A percentile compares a stretch with the other conserved stretches of the same genome.
Conservation (phyloP, 2,113 vertebrate genomes). For the Leiothrix lutea region DNA sequence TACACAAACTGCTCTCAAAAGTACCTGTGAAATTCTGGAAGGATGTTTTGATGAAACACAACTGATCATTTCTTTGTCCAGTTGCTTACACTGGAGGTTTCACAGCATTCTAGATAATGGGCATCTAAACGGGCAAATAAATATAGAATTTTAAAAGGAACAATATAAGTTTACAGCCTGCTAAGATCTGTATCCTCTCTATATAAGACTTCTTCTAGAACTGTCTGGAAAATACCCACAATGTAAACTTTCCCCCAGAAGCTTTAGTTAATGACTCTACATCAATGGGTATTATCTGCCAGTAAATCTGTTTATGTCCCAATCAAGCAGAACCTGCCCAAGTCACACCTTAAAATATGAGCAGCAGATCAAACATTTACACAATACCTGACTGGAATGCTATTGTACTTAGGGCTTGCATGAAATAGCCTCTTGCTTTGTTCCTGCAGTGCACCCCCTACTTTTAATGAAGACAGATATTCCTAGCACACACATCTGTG, state of each 20-base stretch:
- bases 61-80: background rate
- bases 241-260: background rate
- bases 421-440: background rate
- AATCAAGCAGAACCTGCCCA: background rate
- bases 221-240: background rate
- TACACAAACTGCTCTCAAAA: background rate
- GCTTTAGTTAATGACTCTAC: background rate
- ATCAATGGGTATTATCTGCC: background rate
- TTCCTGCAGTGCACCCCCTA: background rate
- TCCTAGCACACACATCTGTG: background rate
- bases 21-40: background rate
- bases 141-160: background rate
- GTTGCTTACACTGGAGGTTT: background rate
- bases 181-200: background rate
- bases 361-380: slow-evolving; percentile 13
- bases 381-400: background rate
- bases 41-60: background rate
- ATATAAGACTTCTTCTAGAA: background rate
- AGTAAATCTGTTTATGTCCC: background rate
- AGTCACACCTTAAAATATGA: background rate
- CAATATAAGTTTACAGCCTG: background rate
- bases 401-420: background rate
- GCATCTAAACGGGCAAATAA: background rate
- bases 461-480: background rate
- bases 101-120: background rate